Conservation (phyloP, 30 jellyfish, hydroid and myxozoan species). For the Pelagia noctiluca region DNA sequence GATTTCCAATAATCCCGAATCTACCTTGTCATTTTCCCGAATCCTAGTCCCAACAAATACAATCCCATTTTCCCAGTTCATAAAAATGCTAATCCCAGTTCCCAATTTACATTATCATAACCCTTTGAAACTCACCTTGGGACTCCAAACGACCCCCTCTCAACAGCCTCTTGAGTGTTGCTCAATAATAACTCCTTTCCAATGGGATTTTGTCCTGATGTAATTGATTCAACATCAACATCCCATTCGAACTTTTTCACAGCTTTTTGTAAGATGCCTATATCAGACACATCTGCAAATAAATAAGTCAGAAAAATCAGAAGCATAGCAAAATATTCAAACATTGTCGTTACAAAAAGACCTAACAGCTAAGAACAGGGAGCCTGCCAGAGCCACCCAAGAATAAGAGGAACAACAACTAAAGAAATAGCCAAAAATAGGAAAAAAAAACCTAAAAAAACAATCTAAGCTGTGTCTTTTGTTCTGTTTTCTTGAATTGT, state of each 20-base stretch:
- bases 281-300: constrained; percentile 80
- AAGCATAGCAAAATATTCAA: neutral
- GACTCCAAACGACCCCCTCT: constrained; percentile 96
- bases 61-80: neutral
- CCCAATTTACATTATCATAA: neutral
- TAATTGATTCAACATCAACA: constrained; percentile 71
- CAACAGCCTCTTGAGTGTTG: constrained; percentile 87
- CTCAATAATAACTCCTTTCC: constrained; percentile 67
- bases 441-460: no score
- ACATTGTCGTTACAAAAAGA: no score
- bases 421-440: no score
- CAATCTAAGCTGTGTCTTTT: no score
- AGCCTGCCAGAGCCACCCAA: no score
- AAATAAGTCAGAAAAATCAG: neutral
- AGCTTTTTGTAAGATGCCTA: constrained; percentile 61
- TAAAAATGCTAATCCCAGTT: neutral
- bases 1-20: no score
- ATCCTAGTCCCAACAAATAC: no score
- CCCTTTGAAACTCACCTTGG: constrained; percentile 76
- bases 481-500: no score
- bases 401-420: no score
- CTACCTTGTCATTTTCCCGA: no score
- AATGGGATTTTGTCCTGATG: constrained; percentile 52
- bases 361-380: no score
- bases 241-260: constrained; percentile 62